Evolutionary conservation across 2,113 vertebrate species (phyloP), one percentile per base, ranked within the genome.

Genomic region (Piaya cayana): DNA sequence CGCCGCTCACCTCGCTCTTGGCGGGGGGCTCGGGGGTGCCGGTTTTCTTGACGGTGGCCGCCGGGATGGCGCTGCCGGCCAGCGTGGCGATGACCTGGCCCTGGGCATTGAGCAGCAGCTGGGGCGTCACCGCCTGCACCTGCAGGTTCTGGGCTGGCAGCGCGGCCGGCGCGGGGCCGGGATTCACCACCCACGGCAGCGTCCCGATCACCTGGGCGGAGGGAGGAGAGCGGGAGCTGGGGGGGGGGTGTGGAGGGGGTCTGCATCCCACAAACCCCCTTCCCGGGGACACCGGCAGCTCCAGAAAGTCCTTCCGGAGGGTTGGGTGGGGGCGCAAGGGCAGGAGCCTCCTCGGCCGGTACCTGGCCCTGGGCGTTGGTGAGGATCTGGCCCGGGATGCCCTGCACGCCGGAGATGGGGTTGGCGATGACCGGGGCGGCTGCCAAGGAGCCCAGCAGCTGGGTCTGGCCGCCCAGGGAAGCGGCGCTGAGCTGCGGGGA

Each of bases 331-430:
- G 9, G 39, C 39, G 12, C 47, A 16, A 18, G 43, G 43, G 16
- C 47, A 49, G 21, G 21, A 49, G 20, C 47, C 47, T 49, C 47
- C 47, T 10, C 21, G 11, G 55, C 32, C 32, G 97, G 96, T 97
- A 99, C 99, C 98, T 99, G 99, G 90, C 99, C 99, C 97, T 99
- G 99, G 76, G 98, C 98, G 60, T 99, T 99, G 87, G 99, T 99
- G 97, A 99, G 98, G 95, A 99, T 98, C 97, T 99, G 99, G 76
- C 98, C 98, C 86, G 99, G 98, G 97, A 99, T 97, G 82, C 99
- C 98, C 15, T 98, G 98, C 90, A 99, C 96, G 92, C 98, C 98
- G 97, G 99, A 97, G 97, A 99, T 98, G 95, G 99, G 93, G 64
- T 95, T 99, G 90, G 98, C 97, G 93, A 99, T 97, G 93, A 99